These are phyloP conservation scores for Callipepla squamata DNA, from an alignment of 2,113 vertebrate genomes.

Conservation along the genomic window DNA sequence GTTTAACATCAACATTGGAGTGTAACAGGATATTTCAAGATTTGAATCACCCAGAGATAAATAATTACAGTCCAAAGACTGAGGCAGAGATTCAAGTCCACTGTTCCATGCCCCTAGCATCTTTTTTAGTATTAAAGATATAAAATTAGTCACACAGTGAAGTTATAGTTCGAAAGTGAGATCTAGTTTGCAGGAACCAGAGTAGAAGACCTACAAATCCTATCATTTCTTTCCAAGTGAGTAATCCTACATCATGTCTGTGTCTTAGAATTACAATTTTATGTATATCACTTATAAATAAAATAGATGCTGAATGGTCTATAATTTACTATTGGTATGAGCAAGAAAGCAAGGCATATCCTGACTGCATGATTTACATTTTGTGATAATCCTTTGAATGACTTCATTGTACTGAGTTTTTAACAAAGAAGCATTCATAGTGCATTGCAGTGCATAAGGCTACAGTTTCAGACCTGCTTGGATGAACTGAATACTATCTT, in stretches of 20 bases:
- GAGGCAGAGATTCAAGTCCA: not conserved
- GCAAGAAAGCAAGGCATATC: not conserved
- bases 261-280: not conserved
- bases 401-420: not conserved
- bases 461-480: not conserved
- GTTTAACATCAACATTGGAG: not conserved
- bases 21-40: not conserved
- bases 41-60: constrained; percentile 4
- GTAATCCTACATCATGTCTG: not conserved
- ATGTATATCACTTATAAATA: not conserved
- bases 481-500: not conserved
- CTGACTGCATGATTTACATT: not conserved
- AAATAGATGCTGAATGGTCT: not conserved
- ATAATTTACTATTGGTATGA: not conserved
- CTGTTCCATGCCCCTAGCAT: not conserved
- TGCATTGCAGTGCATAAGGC: rapidly evolving
- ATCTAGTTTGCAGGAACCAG: not conserved
- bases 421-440: not conserved
- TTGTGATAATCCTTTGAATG: not conserved
- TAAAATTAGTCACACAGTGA: not conserved
- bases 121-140: not conserved
- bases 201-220: not conserved
- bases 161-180: not conserved
- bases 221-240: not conserved
- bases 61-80: not conserved